These are phyloP conservation scores for Caenorhabditis angaria DNA, from an alignment of 2,888 invertebrate species.

Conservation along the genomic window DNA sequence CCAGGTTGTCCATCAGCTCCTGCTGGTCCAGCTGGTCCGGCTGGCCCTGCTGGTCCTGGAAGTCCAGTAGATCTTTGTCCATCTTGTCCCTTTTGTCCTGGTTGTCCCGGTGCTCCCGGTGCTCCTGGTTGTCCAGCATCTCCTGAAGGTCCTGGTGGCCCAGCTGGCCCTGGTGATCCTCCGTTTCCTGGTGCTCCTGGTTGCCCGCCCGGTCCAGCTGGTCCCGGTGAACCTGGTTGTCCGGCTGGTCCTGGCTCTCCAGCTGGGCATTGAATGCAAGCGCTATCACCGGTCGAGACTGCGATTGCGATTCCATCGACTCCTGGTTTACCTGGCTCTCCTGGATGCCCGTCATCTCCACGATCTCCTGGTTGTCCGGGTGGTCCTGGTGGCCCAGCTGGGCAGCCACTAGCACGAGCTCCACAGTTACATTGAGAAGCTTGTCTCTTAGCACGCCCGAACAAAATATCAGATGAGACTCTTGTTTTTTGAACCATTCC, in stretches of 20 bases:
- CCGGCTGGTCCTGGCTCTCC: conserved; percentile 43
- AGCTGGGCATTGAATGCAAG: conserved; percentile 38
- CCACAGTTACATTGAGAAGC: conserved; percentile 40
- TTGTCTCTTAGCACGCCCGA: conserved; percentile 33
- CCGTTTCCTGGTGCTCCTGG: conserved; percentile 42
- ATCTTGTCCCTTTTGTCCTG: conserved; percentile 30
- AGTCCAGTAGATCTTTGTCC: conserved; percentile 28
- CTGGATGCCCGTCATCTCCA: conserved; percentile 38
- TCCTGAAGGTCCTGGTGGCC: conserved; percentile 52
- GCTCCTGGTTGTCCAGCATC: conserved; percentile 45
- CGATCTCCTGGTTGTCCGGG: conserved; percentile 38
- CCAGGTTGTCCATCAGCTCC: conserved; percentile 48
- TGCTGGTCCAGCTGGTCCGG: conserved; percentile 45
- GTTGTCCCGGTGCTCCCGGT: conserved; percentile 38
- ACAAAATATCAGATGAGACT: conserved; percentile 5
- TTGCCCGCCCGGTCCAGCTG: conserved; percentile 48
- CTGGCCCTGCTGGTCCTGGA: conserved; percentile 43
- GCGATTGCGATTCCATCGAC: conserved; percentile 24
- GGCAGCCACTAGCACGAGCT: conserved; percentile 15
- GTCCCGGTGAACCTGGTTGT: conserved; percentile 39
- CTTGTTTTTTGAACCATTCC: conserved; percentile 11
- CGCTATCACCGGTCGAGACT: conserved; percentile 22
- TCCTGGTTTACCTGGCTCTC: conserved; percentile 52
- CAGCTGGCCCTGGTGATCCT: conserved; percentile 42
- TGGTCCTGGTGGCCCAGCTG: conserved; percentile 52